Percentiles rank a stretch among this genome's conserved stretches.
phyloP scores from a whole-genome alignment of 2,797 vertebrate species.

The Allenopithecus nigroviridis region DNA sequence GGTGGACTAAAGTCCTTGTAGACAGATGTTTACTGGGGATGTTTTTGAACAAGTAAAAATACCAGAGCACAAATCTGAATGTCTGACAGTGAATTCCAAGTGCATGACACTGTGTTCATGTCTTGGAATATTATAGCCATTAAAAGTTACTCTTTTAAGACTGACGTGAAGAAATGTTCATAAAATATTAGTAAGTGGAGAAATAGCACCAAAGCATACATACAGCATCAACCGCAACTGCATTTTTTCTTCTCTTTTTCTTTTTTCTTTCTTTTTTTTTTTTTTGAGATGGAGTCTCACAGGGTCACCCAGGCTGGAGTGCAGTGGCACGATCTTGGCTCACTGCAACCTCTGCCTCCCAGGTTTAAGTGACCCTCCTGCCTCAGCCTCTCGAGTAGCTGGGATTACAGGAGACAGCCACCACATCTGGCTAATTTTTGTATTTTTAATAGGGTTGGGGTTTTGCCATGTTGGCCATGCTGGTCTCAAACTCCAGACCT shows the following conservation, averaged over 20 bases:
- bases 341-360: neutral
- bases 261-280: no score
- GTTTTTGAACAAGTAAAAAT: neutral
- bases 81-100: neutral
- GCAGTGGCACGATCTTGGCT: neutral
- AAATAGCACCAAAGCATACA: fast-evolving
- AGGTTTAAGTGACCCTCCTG: neutral
- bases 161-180: fast-evolving
- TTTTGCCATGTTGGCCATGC: neutral
- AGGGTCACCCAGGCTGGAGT: no score
- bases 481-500: neutral
- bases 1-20: neutral
- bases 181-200: neutral
- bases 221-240: fast-evolving
- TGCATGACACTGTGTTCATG: fast-evolving
- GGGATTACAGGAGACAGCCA: neutral
- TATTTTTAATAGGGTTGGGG: neutral
- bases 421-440: neutral
- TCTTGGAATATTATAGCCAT: fast-evolving
- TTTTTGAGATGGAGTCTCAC: neutral
- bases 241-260: neutral
- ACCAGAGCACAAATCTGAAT: neutral
- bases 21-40: neutral
- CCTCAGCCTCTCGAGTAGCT: neutral
- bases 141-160: neutral